Evolutionary conservation across 2,888 invertebrate genomes (phyloP).

Genomic region (Choreutis nemorana): DNA sequence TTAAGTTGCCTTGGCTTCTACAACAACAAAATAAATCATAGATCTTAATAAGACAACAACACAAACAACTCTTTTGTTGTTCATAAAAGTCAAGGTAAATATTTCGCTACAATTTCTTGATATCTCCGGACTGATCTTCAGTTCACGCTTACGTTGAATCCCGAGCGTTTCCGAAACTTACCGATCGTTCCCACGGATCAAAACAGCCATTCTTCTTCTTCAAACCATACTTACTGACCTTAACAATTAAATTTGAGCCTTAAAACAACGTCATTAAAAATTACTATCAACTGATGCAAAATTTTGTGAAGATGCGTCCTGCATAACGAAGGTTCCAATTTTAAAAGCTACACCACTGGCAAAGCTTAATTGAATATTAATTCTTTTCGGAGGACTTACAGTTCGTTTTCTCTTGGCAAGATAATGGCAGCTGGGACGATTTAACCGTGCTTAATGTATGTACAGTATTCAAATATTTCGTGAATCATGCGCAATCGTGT

Average conservation of each 20-base stretch:
- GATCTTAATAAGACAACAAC: no score
- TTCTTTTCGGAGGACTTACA: conserved; percentile 5
- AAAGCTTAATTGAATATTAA: conserved; percentile 10
- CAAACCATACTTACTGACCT: conserved; percentile 12
- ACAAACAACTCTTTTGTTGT: no score
- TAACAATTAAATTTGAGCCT: conserved; percentile 18
- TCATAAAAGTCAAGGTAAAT: no score
- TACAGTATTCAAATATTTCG: conserved; percentile 47
- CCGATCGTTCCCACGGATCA: conserved; percentile 55
- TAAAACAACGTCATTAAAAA: not conserved
- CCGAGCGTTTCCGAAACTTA: conserved; percentile 35
- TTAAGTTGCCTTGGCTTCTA: no score
- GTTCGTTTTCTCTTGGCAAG: conserved; percentile 13
- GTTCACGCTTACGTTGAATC: conserved; percentile 35
- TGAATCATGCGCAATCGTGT: conserved; percentile 51
- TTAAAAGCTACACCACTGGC: conserved; percentile 18
- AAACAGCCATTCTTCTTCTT: conserved; percentile 28
- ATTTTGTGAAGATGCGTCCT: conserved; percentile 23
- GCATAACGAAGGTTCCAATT: conserved; percentile 28
- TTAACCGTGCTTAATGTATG: conserved; percentile 32
- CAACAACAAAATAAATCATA: no score
- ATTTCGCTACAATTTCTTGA: no score
- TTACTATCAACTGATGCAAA: not conserved
- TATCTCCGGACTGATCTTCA: conserved; percentile 38
- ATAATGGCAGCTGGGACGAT: conserved; percentile 18